A percentile compares a stretch with the other conserved stretches of the same genome.
Conservation (phyloP, 2,888 invertebrate species). For the Lasioglossum villosulum region DNA sequence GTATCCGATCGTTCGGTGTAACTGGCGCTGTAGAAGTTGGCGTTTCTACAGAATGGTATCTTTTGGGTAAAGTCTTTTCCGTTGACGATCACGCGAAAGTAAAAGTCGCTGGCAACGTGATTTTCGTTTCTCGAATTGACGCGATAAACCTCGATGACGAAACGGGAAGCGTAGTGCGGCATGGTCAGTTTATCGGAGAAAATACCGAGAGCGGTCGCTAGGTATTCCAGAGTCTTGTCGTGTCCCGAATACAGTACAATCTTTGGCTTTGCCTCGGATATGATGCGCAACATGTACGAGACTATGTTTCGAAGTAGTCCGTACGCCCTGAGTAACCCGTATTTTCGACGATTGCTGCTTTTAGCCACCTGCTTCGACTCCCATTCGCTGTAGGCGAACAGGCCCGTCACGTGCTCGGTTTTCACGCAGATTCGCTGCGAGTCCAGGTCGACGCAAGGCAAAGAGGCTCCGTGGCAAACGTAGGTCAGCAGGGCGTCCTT, state of each 20-base stretch:
- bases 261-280: conserved; percentile 90
- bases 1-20: conserved; percentile 80
- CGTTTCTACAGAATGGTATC: conserved; percentile 91
- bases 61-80: conserved; percentile 94
- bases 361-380: conserved; percentile 88
- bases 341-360: conserved; percentile 86
- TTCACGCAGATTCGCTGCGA: conserved; percentile 87
- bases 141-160: conserved; percentile 95
- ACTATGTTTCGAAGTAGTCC: conserved; percentile 93
- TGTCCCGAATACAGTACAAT: conserved; percentile 95
- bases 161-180: conserved; percentile 94
- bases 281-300: conserved; percentile 92
- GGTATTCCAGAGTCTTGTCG: conserved; percentile 94
- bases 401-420: conserved; percentile 90
- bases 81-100: conserved; percentile 93
- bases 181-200: conserved; percentile 87
- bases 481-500: conserved; percentile 94
- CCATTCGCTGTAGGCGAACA: conserved; percentile 94
- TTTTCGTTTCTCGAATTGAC: conserved; percentile 87
- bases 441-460: conserved; percentile 89
- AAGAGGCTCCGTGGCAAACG: conserved; percentile 92
- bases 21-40: conserved; percentile 85
- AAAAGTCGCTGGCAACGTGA: conserved; percentile 89
- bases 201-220: conserved; percentile 92
- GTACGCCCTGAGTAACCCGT: conserved; percentile 90